Base-by-base conservation (phyloP, 2,113 vertebrate genomes). In the Epinephelus lanceolatus region DNA sequence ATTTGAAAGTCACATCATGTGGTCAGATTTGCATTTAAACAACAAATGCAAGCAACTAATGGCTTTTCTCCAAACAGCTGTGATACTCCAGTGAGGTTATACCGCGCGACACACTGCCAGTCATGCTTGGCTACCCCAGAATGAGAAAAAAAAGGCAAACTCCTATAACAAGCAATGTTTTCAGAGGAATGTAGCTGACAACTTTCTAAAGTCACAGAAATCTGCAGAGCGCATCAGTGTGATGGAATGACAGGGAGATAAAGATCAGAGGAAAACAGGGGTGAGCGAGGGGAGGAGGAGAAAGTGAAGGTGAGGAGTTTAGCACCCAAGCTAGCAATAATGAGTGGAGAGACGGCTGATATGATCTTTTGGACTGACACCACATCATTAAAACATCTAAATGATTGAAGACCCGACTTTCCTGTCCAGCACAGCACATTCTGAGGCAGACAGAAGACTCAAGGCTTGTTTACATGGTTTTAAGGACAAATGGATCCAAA, bases 11-110 rank as follows among this genome's bases (percentile, higher is more conserved):
- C 83, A 83, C 37, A 77, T 86, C 71, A 65, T 78, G 75, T 59
- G 69, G 77, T 81, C 69, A 81, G 25, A 92, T 87, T 85, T 88
- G 86, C 86, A 89, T 91, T 85, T 77, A 65, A 78, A 90, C 83
- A 88, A 86, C 88, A 85, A 78, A 77, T 33, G 42, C 57, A 57
- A 47, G 60, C 62, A 68, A 76, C 57, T 65, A 76, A 84, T 91
- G 76, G 67, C 47, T 85, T 83, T 80, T 71, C 61, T 82, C 63
- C 80, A 70, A 84, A 84, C 82, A 81, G 72, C 85, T 88, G 69
- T 14, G 72, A 40, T 15, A 52, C 27, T 69, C 59, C 25, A 6
- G 37, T 53, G 55, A 68, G 72, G 42, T 59, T 76, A 15, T 51
- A 49, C 37, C 2, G 51, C 59, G 68, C 3, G 12, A 81, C 61